Percentiles rank a stretch among this genome's conserved stretches.
These are phyloP conservation scores for Cassiopea andromeda DNA, from an alignment of 30 jellyfish, hydroid and myxozoan species.

Conservation along the genomic window DNA sequence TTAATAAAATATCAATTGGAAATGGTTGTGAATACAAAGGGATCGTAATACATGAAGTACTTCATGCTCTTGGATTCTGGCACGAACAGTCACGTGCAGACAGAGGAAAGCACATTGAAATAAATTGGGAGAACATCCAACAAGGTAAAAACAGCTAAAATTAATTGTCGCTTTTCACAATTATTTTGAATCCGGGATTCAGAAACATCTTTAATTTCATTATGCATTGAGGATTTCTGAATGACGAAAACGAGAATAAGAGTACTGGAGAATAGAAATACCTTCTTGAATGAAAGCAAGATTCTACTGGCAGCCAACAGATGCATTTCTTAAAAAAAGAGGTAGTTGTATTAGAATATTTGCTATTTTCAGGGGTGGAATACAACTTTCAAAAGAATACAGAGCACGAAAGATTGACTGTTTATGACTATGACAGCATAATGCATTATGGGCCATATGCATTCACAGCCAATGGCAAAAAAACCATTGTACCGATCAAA, in stretches of 20 bases:
- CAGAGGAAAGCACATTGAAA: conserved; percentile 30
- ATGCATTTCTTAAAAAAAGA: too few relatives aligned
- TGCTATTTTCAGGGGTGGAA: conserved; percentile 47
- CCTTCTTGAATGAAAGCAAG: too few relatives aligned
- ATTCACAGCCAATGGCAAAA: conserved; percentile 61
- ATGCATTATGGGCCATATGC: conserved; percentile 74
- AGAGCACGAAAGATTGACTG: conserved; percentile 22
- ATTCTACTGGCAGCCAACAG: too few relatives aligned
- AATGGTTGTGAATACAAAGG: conserved; percentile 29
- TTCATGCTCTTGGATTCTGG: conserved; percentile 54
- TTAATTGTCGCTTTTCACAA: not conserved
- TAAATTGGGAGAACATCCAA: conserved; percentile 34
- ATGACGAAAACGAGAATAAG: too few relatives aligned
- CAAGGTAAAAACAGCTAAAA: conserved; percentile 4
- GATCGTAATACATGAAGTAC: conserved; percentile 27
- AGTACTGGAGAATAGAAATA: too few relatives aligned
- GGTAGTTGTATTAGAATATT: not conserved
- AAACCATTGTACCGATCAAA: conserved; percentile 53
- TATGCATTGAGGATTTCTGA: too few relatives aligned
- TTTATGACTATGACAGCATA: conserved; percentile 67
- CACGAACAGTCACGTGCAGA: conserved; percentile 47
- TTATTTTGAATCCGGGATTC: too few relatives aligned
- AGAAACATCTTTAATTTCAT: too few relatives aligned
- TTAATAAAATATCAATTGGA: conserved; percentile 26
- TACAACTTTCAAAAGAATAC: conserved; percentile 61